A percentile compares a stretch with the other conserved stretches of the same genome.
Evolutionary conservation across 2,888 invertebrate species (phyloP).

Genomic region (Sylvicola cinctus): DNA sequence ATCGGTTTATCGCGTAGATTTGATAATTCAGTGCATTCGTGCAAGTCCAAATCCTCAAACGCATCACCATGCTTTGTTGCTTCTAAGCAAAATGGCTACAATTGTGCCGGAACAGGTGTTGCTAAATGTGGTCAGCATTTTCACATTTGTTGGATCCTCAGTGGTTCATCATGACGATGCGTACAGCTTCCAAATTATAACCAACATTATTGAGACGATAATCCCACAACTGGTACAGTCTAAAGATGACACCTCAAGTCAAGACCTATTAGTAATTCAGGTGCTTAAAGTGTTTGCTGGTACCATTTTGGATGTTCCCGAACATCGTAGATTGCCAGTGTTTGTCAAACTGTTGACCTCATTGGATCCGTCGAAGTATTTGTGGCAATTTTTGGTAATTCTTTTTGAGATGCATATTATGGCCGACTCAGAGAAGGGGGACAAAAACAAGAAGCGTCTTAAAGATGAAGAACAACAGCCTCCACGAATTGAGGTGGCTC

Average conservation of each 20-base stretch:
- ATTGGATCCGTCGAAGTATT: conserved; percentile 38
- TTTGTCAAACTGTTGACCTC: conserved; percentile 62
- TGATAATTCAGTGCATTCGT: conserved; percentile 66
- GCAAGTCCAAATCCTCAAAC: conserved; percentile 87
- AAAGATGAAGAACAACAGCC: conserved; percentile 28
- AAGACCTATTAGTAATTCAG: conserved; percentile 31
- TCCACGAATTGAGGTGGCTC: conserved; percentile 42
- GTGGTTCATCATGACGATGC: conserved; percentile 84
- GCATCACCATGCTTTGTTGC: conserved; percentile 76
- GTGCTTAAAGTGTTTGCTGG: conserved; percentile 79
- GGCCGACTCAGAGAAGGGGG: conserved; percentile 28
- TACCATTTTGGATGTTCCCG: conserved; percentile 78
- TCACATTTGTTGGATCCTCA: conserved; percentile 93
- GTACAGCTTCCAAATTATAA: conserved; percentile 85
- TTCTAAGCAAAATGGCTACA: conserved; percentile 58
- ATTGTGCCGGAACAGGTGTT: conserved; percentile 68
- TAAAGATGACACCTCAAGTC: conserved; percentile 9
- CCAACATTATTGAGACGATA: conserved; percentile 71
- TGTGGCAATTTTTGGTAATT: conserved; percentile 51
- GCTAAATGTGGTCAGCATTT: conserved; percentile 88
- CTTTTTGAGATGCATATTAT: conserved; percentile 52
- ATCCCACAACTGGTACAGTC: conserved; percentile 60
- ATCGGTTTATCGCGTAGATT: conserved; percentile 21
- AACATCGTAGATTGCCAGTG: conserved; percentile 66
- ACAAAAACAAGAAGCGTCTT: conserved; percentile 17